A percentile compares a stretch with the other conserved stretches of the same genome.
These are phyloP conservation scores for Cheilosia variabilis DNA, from an alignment of 2,888 invertebrate genomes.

Conservation along the genomic window DNA sequence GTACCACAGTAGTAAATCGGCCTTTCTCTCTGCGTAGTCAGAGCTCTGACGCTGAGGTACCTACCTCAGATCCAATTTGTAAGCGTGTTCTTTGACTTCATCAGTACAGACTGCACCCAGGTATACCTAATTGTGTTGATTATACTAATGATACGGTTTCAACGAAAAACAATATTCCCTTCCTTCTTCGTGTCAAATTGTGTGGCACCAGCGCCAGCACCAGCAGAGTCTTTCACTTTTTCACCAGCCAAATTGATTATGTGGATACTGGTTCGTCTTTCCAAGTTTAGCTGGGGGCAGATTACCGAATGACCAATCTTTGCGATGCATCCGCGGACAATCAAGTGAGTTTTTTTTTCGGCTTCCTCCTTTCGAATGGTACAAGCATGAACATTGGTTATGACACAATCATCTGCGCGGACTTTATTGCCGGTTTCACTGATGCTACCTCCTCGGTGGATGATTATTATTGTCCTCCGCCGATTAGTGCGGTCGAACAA, in stretches of 20 bases:
- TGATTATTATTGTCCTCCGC: slow-evolving; percentile 55
- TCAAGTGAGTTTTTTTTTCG: slow-evolving; percentile 45
- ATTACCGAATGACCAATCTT: slow-evolving; percentile 70
- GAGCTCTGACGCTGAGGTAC: background rate
- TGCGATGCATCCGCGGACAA: slow-evolving; percentile 47
- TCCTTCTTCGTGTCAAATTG: slow-evolving; percentile 64
- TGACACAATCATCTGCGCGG: slow-evolving; percentile 68
- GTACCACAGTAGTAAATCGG: background rate
- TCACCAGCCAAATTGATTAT: slow-evolving; percentile 58
- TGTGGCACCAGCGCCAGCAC: slow-evolving; percentile 14
- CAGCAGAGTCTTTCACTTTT: slow-evolving; percentile 73
- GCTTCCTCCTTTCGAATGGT: slow-evolving; percentile 72
- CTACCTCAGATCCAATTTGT: slow-evolving; percentile 30
- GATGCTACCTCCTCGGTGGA: slow-evolving; percentile 22
- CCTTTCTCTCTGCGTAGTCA: background rate
- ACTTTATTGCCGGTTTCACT: slow-evolving; percentile 48
- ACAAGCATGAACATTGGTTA: slow-evolving; percentile 48
- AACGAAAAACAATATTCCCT: slow-evolving; percentile 38
- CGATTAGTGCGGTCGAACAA: slow-evolving; percentile 60
- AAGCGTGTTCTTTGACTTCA: slow-evolving; percentile 58
- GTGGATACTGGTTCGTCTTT: slow-evolving; percentile 62
- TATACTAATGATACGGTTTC: slow-evolving; percentile 67
- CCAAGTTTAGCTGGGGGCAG: slow-evolving; percentile 41
- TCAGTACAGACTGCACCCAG: slow-evolving; percentile 62
- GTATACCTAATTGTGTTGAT: slow-evolving; percentile 62